These are phyloP conservation scores for Philereme vetulata DNA, from an alignment of 2,888 invertebrate genomes.

Conservation along the genomic window DNA sequence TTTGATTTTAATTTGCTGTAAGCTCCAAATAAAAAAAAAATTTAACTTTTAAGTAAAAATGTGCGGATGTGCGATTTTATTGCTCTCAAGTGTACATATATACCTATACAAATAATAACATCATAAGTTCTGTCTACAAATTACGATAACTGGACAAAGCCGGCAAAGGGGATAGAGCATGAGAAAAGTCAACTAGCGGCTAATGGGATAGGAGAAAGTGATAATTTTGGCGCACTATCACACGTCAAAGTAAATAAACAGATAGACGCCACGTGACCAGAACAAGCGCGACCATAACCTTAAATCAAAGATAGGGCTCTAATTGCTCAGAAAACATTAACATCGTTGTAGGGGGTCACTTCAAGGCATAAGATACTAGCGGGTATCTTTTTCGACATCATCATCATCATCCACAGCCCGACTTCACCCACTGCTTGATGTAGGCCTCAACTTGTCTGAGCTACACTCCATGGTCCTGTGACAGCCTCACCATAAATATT, in stretches of 20 bases:
- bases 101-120: no score
- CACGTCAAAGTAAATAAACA: slow-evolving; percentile 73
- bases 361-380: slow-evolving; percentile 41
- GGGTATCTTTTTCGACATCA: not conserved
- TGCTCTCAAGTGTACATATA: no score
- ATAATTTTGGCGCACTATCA: slow-evolving; percentile 63
- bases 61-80: no score
- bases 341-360: slow-evolving; percentile 50
- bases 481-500: no score
- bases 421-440: not conserved
- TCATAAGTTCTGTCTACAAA: no score
- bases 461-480: no score
- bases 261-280: slow-evolving; percentile 78
- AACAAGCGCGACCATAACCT: slow-evolving; percentile 71
- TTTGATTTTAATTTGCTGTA: no score
- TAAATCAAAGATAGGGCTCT: slow-evolving; percentile 78
- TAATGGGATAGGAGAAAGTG: slow-evolving; percentile 41
- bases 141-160: no score
- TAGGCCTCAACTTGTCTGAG: slow-evolving; percentile 1
- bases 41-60: no score
- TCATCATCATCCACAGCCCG: no score
- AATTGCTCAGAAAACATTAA: slow-evolving; percentile 81
- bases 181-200: not conserved
- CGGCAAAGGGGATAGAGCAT: not conserved
- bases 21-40: no score